These are phyloP conservation scores for Rhadina sibilatrix DNA, from an alignment of 2,113 vertebrate genomes.

Conservation along the genomic window DNA sequence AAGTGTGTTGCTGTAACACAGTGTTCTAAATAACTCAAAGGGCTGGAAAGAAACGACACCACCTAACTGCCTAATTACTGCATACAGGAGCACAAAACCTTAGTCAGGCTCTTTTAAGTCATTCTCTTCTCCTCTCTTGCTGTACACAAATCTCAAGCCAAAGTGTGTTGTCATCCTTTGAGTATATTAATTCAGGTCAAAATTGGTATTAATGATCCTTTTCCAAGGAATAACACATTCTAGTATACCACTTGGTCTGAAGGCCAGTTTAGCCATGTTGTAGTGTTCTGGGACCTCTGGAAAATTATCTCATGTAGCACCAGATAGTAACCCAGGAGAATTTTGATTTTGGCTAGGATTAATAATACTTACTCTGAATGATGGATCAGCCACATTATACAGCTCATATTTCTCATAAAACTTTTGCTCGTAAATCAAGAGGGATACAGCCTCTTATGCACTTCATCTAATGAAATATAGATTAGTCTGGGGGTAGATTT, in stretches of 20 bases:
- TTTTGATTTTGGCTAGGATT: constrained; percentile 25
- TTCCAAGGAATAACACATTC: not conserved
- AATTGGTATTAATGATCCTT: constrained; percentile 45
- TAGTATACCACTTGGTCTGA: not conserved
- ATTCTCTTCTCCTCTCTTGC: not conserved
- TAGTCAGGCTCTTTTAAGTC: not conserved
- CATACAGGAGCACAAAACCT: not conserved
- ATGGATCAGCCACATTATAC: not conserved
- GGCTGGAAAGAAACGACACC: not conserved
- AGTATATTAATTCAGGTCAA: constrained; percentile 17
- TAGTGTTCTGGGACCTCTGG: not conserved
- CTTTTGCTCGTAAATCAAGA: constrained; percentile 15
- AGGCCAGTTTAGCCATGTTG: not conserved
- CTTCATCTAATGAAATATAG: constrained; percentile 31
- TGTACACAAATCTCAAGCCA: not conserved
- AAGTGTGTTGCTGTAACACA: not conserved
- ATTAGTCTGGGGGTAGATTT: not conserved
- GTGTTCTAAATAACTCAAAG: not conserved
- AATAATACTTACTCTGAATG: constrained; percentile 29
- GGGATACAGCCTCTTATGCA: not conserved
- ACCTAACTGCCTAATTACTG: not conserved
- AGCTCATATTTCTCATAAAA: constrained; percentile 53
- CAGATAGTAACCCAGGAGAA: not conserved
- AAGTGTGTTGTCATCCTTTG: not conserved
- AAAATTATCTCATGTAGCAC: not conserved